Evolutionary conservation across 2,888 invertebrate species (phyloP).

Genomic region (Salticus scenicus): DNA sequence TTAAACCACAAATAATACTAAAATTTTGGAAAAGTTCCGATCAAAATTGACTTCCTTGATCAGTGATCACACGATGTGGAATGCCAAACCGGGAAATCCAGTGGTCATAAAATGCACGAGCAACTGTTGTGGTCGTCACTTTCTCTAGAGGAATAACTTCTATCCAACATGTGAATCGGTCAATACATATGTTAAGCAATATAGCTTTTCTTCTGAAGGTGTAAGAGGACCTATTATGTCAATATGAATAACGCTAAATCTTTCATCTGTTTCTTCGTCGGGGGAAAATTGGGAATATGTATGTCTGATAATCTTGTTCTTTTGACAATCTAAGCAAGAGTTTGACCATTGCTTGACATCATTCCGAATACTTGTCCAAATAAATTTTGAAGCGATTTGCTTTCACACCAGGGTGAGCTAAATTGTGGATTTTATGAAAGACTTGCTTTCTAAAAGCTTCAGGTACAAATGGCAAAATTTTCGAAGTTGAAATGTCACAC

Average conservation of each 20-base stretch:
- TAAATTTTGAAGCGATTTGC: background rate
- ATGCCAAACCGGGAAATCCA: constrained; percentile 68
- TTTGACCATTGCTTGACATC: background rate
- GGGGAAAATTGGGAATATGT: background rate
- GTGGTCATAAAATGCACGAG: constrained; percentile 53
- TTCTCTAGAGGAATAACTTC: constrained; percentile 71
- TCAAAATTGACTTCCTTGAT: constrained; percentile 73
- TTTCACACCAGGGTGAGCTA: constrained; percentile 22
- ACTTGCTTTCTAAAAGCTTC: background rate
- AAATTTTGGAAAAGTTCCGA: constrained; percentile 74
- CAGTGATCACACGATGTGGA: constrained; percentile 72
- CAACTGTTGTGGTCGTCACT: constrained; percentile 58
- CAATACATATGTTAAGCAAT: constrained; percentile 38
- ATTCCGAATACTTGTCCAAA: background rate
- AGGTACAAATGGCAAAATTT: constrained; percentile 31
- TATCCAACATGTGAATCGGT: too few relatives aligned
- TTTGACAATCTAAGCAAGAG: background rate
- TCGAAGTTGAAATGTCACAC: constrained; percentile 29
- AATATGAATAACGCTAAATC: constrained; percentile 48
- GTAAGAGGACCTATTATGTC: constrained; percentile 63
- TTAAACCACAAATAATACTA: constrained; percentile 73
- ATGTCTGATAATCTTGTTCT: background rate
- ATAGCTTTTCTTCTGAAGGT: background rate
- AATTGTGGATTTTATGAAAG: background rate
- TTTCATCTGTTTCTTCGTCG: background rate